Evolutionary conservation across 2,113 vertebrate species (phyloP).

Genomic region (Pteruthius melanotis): DNA sequence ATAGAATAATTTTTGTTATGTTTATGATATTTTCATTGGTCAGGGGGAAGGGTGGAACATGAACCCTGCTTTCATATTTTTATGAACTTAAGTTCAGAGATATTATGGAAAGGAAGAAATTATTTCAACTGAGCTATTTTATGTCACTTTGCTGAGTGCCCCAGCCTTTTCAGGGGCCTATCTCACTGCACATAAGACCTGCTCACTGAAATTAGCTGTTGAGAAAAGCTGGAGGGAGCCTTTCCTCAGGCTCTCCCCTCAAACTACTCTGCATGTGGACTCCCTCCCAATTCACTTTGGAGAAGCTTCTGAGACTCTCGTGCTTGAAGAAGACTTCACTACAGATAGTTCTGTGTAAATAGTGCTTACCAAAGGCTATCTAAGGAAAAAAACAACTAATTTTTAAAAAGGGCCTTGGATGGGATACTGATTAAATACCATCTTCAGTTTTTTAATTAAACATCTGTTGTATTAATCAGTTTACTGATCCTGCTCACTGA

Average conservation of each 20-base stretch:
- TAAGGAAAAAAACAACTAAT: not conserved
- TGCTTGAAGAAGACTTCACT: not conserved
- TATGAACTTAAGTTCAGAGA: not conserved
- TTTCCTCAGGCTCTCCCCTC: not conserved
- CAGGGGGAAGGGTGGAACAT: not conserved
- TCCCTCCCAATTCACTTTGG: not conserved
- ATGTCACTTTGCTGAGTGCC: not conserved
- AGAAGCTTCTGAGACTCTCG: not conserved
- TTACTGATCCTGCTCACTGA: not conserved
- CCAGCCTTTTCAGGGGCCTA: not conserved
- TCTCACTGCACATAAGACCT: not conserved
- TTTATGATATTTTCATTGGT: not conserved
- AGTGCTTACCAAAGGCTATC: not conserved
- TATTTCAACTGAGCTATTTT: not conserved
- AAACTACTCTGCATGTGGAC: not conserved
- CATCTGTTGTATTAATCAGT: not conserved
- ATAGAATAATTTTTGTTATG: not conserved
- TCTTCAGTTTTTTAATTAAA: not conserved
- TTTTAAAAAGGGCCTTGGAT: not conserved
- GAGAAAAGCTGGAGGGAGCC: not conserved
- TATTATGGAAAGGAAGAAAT: not conserved
- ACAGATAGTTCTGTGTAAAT: not conserved
- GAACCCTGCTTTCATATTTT: not conserved
- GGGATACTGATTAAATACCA: not conserved
- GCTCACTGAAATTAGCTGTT: not conserved